Evolutionary conservation across 1,140 invertebrate genomes (phyloP).

Genomic region (Drosophila orena): DNA sequence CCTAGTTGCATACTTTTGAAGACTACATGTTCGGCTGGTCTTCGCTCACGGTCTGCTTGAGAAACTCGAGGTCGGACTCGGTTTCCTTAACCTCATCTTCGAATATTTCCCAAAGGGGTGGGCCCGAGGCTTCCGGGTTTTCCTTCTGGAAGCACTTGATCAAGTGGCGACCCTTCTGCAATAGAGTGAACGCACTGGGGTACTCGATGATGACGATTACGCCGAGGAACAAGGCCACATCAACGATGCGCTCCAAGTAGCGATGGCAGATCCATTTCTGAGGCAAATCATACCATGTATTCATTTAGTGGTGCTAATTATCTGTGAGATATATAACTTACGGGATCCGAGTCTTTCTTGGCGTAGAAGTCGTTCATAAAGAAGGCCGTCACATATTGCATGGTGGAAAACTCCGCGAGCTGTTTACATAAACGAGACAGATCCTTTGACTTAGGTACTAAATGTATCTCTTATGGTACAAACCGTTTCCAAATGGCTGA

Average conservation of each 20-base stretch:
- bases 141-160: constrained; percentile 47
- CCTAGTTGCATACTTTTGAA: constrained; percentile 1
- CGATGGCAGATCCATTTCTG: constrained; percentile 52
- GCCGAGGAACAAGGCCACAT: constrained; percentile 10
- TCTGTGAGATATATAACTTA: not conserved
- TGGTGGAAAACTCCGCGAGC: constrained; percentile 41
- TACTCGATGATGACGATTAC: constrained; percentile 56
- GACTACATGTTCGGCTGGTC: not conserved
- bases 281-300: not conserved
- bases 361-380: constrained; percentile 54
- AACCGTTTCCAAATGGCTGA: constrained; percentile 52
- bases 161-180: constrained; percentile 26
- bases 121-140: not conserved
- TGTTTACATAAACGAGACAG: constrained; percentile 5
- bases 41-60: constrained; percentile 11
- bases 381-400: constrained; percentile 53
- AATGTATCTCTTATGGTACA: not conserved
- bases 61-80: not conserved
- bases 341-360: not conserved
- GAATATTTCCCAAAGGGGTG: constrained; percentile 27
- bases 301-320: not conserved
- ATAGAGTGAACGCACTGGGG: constrained; percentile 41
- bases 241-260: constrained; percentile 61
- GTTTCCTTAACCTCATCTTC: constrained; percentile 3
- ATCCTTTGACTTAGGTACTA: too few relatives aligned